Percentiles rank a stretch among this genome's conserved stretches.
phyloP scores from a whole-genome alignment of 2,113 vertebrate genomes.

The Fregata magnificens region DNA sequence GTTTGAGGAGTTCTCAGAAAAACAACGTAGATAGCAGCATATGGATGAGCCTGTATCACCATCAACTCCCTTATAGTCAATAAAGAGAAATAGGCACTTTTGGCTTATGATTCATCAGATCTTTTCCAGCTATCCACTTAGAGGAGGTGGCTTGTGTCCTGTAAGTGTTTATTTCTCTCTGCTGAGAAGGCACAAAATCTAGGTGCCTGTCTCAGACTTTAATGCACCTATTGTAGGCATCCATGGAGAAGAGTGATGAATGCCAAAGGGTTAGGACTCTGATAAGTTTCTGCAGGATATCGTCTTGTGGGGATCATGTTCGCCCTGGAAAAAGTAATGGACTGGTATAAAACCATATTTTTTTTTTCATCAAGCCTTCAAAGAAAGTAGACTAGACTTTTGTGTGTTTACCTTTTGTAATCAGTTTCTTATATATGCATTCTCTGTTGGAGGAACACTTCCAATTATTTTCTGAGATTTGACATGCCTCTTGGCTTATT shows the following conservation, averaged over 20 bases:
- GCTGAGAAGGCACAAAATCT: not conserved
- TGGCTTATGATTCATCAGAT: not conserved
- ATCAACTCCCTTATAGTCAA: not conserved
- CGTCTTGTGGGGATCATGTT: not conserved
- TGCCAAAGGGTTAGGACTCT: not conserved
- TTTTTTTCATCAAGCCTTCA: not conserved
- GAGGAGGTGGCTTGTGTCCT: not conserved
- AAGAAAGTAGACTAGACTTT: not conserved
- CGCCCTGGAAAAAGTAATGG: not conserved
- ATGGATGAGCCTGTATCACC: not conserved
- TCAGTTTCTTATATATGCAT: not conserved
- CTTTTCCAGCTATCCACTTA: not conserved
- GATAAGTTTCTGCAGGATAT: not conserved
- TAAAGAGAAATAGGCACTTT: not conserved
- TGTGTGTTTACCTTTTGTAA: not conserved
- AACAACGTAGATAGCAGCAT: not conserved
- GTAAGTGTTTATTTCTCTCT: not conserved
- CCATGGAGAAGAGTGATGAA: not conserved
- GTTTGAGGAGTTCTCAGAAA: not conserved
- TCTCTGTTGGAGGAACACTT: not conserved
- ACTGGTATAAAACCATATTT: not conserved
- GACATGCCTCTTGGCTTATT: not conserved
- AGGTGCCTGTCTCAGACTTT: not conserved
- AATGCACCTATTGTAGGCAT: not conserved
- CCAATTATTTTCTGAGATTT: not conserved